phyloP scores from a whole-genome alignment of 2,113 vertebrate species.

The Pterocles burchelli region DNA sequence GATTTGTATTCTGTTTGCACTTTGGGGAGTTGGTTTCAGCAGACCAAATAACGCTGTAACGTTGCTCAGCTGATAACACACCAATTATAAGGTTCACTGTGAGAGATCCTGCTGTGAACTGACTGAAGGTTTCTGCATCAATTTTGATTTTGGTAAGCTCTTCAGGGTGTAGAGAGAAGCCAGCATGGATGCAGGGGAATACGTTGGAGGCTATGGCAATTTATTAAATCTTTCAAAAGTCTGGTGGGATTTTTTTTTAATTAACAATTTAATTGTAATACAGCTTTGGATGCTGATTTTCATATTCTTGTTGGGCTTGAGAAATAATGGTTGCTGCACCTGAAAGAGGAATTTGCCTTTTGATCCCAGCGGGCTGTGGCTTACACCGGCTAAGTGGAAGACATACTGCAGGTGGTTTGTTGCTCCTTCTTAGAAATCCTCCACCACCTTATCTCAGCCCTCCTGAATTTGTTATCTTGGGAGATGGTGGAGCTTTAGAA shows the following conservation, averaged over 20 bases:
- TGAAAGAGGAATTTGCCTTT: not conserved
- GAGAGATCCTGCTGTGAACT: not conserved
- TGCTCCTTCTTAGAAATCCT: not conserved
- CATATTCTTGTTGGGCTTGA: not conserved
- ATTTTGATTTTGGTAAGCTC: not conserved
- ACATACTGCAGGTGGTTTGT: not conserved
- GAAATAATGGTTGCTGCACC: not conserved
- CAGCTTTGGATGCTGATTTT: not conserved
- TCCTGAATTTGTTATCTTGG: not conserved
- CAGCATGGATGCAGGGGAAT: not conserved
- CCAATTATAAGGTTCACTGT: not conserved
- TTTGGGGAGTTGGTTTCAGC: not conserved
- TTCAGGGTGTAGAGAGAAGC: not conserved
- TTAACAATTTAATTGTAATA: not conserved
- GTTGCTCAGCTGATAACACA: conserved; percentile 4
- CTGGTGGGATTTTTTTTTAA: not conserved
- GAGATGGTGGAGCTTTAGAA: not conserved
- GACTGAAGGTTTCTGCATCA: not conserved
- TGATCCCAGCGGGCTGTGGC: not conserved
- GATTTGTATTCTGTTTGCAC: conserved; percentile 18
- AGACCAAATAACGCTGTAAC: not conserved
- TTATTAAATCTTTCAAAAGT: not conserved
- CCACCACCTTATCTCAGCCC: not conserved
- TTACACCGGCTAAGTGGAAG: not conserved
- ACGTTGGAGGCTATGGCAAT: not conserved